phyloP scores from a whole-genome alignment of 2,797 vertebrate genomes.

The Coregonus ussuriensis region DNA sequence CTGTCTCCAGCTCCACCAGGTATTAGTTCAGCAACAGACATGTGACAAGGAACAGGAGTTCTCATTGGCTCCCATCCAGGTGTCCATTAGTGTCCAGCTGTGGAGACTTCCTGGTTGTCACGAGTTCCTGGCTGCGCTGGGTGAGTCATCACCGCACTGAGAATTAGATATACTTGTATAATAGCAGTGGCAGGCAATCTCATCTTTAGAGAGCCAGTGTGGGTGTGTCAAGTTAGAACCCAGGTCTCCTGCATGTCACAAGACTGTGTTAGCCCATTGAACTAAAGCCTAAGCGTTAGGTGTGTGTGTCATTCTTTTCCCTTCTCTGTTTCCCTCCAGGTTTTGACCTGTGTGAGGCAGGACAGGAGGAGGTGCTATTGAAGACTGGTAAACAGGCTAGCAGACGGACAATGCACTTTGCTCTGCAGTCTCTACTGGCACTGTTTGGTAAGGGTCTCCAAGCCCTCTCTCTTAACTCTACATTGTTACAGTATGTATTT shows the following conservation, averaged over 20 bases:
- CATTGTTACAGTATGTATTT: not conserved
- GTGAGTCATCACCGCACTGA: conserved; percentile 68
- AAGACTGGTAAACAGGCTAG: conserved; percentile 96
- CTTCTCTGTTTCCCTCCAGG: conserved; percentile 68
- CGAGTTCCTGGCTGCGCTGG: conserved; percentile 94
- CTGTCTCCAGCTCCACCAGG: conserved; percentile 84
- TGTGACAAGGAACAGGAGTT: conserved; percentile 94
- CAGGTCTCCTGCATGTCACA: not conserved
- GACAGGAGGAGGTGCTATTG: conserved; percentile 94
- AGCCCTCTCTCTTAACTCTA: not conserved
- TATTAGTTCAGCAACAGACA: conserved; percentile 91
- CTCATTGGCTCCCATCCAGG: conserved; percentile 85
- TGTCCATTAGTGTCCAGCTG: conserved; percentile 93
- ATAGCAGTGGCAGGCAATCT: not conserved
- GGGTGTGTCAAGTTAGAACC: conserved; percentile 34
- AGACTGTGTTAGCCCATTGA: not conserved
- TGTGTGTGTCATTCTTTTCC: not conserved
- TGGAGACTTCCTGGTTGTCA: conserved; percentile 97
- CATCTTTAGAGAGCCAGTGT: not conserved
- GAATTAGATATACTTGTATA: not conserved
- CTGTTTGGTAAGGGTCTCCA: conserved; percentile 85
- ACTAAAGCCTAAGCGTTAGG: not conserved
- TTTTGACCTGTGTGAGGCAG: conserved; percentile 96
- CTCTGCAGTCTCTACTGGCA: conserved; percentile 90
- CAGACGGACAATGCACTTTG: conserved; percentile 91